These are phyloP conservation scores for Oxyruncus cristatus DNA, from an alignment of 2,113 vertebrate species.

Conservation along the genomic window DNA sequence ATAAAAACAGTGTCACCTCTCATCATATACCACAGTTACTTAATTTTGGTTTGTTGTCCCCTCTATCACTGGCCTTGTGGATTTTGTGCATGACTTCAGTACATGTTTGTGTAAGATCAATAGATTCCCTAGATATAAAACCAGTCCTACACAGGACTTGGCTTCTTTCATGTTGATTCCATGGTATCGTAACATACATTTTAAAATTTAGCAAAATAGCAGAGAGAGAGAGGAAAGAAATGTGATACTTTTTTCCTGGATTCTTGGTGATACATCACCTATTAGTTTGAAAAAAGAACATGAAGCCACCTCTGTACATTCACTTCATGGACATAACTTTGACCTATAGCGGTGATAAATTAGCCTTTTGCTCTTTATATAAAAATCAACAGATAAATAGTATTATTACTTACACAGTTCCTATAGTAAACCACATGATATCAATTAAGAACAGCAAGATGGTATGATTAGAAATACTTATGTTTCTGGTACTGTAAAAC, in stretches of 20 bases:
- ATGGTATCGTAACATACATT: fast-evolving
- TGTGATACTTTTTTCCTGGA: not conserved
- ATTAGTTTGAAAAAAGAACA: not conserved
- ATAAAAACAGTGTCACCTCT: not conserved
- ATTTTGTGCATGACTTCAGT: not conserved
- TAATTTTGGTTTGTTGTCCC: not conserved
- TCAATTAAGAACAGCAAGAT: not conserved
- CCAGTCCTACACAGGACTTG: not conserved
- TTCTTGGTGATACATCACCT: not conserved
- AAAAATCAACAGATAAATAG: not conserved
- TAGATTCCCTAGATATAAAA: not conserved
- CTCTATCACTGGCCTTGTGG: not conserved
- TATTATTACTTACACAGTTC: not conserved
- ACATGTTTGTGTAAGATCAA: not conserved
- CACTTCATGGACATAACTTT: not conserved
- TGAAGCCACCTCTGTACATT: not conserved
- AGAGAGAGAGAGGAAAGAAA: not conserved
- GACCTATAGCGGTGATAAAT: not conserved
- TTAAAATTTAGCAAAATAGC: not conserved
- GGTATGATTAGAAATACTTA: not conserved
- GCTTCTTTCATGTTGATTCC: not conserved
- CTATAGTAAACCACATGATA: not conserved
- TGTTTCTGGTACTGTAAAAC: not conserved
- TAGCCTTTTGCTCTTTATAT: not conserved
- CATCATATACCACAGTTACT: not conserved